These are phyloP conservation scores for Conus canariensis DNA, from an alignment of 2,888 invertebrate species.

Conservation along the genomic window DNA sequence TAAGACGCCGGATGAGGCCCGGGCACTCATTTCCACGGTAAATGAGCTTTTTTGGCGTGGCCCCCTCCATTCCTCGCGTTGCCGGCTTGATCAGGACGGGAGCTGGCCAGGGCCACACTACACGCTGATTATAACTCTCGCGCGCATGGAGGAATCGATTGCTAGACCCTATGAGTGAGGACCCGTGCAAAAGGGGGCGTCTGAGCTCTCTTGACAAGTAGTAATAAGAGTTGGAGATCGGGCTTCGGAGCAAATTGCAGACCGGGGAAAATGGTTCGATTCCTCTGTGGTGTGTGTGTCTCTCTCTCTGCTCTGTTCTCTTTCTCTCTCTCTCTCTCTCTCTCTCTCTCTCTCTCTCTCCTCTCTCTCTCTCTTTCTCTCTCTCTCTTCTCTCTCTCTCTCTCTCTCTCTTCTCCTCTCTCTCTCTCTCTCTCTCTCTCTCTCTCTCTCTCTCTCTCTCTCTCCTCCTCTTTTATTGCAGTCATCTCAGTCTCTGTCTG, in stretches of 20 bases:
- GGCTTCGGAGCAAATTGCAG: slow-evolving; percentile 32
- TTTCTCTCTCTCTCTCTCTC: too few relatives aligned
- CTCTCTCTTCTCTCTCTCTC: background rate
- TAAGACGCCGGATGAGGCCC: slow-evolving; percentile 46
- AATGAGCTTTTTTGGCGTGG: slow-evolving; percentile 44
- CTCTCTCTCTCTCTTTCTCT: too few relatives aligned
- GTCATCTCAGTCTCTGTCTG: too few relatives aligned
- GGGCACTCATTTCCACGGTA: slow-evolving; percentile 46
- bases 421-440: too few relatives aligned
- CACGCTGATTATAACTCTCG: slow-evolving; percentile 30
- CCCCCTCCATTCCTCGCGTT: slow-evolving; percentile 35
- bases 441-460: too few relatives aligned
- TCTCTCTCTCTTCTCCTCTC: too few relatives aligned
- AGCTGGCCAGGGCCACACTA: background rate
- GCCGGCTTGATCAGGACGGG: slow-evolving; percentile 33
- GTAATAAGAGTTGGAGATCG: slow-evolving; percentile 31
- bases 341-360: too few relatives aligned
- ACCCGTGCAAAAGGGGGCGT: background rate
- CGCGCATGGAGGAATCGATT: slow-evolving; percentile 11
- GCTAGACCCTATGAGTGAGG: slow-evolving; percentile 1
- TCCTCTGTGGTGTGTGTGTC: background rate
- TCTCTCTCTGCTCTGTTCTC: background rate
- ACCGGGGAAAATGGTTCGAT: slow-evolving; percentile 16
- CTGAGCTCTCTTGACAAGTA: slow-evolving; percentile 38
- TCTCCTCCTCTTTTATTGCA: too few relatives aligned